Evolutionary conservation across 2,797 vertebrate species (phyloP).

Genomic region (Chanos chanos): DNA sequence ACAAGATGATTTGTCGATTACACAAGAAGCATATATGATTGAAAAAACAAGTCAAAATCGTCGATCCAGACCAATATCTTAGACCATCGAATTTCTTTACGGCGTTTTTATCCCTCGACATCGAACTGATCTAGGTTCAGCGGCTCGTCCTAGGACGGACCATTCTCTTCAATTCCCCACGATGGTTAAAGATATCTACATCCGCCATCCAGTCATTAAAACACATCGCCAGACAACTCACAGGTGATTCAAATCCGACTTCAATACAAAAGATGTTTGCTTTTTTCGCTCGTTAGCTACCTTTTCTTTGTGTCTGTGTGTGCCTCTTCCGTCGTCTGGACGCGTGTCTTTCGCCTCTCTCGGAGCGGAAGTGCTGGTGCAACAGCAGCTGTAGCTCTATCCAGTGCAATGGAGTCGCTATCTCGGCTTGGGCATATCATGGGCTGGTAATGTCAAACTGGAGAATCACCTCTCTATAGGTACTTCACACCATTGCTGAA

Average conservation of each 20-base stretch:
- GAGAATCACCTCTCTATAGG: too few relatives aligned
- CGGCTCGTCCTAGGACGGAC: slow-evolving; percentile 53
- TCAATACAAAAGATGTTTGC: not conserved
- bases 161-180: slow-evolving; percentile 27
- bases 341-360: slow-evolving; percentile 81
- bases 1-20: not conserved
- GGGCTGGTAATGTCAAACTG: slow-evolving; percentile 23
- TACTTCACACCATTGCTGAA: too few relatives aligned
- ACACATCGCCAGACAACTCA: not conserved
- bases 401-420: slow-evolving; percentile 77
- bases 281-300: slow-evolving; percentile 55
- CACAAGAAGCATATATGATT: not conserved
- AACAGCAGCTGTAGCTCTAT: slow-evolving; percentile 67
- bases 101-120: slow-evolving; percentile 51
- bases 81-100: slow-evolving; percentile 22
- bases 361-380: slow-evolving; percentile 88
- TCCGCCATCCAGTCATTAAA: not conserved
- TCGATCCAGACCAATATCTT: slow-evolving; percentile 2
- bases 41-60: too few relatives aligned
- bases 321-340: slow-evolving; percentile 79
- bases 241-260: not conserved
- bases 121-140: slow-evolving; percentile 52
- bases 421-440: slow-evolving; percentile 21
- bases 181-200: slow-evolving; percentile 6
- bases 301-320: slow-evolving; percentile 85